Evolutionary conservation across 2,113 vertebrate species (phyloP).

Genomic region (Brevimyrus niger): DNA sequence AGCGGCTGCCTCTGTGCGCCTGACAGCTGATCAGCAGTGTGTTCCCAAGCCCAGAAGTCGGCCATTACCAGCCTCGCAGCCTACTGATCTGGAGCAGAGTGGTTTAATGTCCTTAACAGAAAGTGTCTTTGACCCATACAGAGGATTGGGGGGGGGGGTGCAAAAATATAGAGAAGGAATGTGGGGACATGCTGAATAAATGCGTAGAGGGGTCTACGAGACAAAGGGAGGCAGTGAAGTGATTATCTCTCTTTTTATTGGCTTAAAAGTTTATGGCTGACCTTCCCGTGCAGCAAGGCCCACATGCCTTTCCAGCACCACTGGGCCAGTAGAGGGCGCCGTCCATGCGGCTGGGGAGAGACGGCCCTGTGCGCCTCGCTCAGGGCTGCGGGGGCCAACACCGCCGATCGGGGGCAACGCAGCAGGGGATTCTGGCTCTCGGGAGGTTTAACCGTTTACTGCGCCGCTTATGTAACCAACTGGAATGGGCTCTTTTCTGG

Average conservation of each 20-base stretch:
- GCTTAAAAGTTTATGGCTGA: neutral
- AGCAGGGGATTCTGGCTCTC: neutral
- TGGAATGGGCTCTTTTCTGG: neutral
- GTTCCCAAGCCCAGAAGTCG: constrained; percentile 25
- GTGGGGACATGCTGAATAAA: neutral
- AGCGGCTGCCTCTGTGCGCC: constrained; percentile 44
- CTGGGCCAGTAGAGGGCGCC: neutral
- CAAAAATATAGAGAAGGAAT: neutral
- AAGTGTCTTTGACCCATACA: neutral
- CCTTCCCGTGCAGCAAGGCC: neutral
- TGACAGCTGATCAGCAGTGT: neutral
- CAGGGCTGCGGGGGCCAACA: neutral
- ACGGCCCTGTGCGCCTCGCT: neutral
- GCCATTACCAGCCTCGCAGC: constrained; percentile 5
- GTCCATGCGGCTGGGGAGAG: neutral
- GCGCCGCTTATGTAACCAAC: neutral
- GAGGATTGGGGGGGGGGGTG: neutral
- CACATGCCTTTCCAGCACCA: neutral
- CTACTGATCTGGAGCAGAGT: neutral
- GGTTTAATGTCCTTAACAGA: neutral
- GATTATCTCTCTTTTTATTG: neutral
- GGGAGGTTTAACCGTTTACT: neutral
- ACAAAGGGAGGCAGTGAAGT: neutral
- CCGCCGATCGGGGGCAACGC: neutral
- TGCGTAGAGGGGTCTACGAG: neutral